Evolutionary conservation across 2,113 vertebrate species (phyloP).

Genomic region (Chionis minor): DNA sequence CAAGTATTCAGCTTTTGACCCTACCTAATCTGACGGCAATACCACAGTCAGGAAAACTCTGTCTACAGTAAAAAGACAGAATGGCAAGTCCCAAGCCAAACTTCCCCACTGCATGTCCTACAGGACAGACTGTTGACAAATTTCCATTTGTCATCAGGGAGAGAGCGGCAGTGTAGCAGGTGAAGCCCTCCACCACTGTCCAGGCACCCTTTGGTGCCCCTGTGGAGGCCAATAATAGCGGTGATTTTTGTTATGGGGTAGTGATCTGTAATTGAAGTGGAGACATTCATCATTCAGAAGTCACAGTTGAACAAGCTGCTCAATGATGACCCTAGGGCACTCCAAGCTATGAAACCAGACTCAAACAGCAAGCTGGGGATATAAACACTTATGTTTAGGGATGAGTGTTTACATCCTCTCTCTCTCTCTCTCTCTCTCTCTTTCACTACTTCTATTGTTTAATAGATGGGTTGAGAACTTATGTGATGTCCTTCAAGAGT

Average conservation of each 20-base stretch:
- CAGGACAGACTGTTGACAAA: neutral
- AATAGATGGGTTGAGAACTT: conserved; percentile 6
- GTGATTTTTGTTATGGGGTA: conserved; percentile 9
- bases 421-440: neutral
- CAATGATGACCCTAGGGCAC: conserved; percentile 27
- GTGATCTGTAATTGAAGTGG: conserved; percentile 48
- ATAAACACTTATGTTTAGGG: neutral
- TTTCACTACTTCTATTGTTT: neutral
- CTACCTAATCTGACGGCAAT: conserved; percentile 5
- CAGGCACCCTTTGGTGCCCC: neutral
- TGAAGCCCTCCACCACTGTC: conserved; percentile 1
- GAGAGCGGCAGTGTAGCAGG: neutral
- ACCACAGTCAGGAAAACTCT: neutral
- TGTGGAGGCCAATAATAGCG: neutral
- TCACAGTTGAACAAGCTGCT: conserved; percentile 31
- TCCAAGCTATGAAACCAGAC: conserved; percentile 22
- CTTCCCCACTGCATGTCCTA: neutral
- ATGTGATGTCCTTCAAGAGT: neutral
- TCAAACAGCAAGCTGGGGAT: conserved; percentile 12
- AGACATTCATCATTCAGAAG: conserved; percentile 53
- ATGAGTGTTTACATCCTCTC: conserved; percentile 16
- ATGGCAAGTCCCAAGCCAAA: neutral
- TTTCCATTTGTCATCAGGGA: neutral
- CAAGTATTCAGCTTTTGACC: conserved; percentile 63
- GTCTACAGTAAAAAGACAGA: neutral